Evolutionary conservation across 1,140 invertebrate species (phyloP).

Genomic region (Octopus sinensis): DNA sequence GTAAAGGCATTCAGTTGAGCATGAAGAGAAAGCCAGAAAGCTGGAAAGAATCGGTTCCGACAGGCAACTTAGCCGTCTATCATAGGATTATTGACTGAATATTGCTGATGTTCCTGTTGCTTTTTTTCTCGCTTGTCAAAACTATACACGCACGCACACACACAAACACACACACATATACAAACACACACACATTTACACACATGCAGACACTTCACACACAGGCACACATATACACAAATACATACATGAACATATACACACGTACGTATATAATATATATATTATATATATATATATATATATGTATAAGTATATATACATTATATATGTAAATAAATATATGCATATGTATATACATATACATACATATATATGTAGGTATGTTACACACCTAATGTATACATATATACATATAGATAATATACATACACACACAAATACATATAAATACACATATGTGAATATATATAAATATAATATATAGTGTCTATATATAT

Average conservation of each 20-base stretch:
- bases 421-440: background rate
- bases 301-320: background rate
- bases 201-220: background rate
- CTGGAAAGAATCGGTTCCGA: too few relatives aligned
- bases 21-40: too few relatives aligned
- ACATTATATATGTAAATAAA: background rate
- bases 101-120: too few relatives aligned
- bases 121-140: too few relatives aligned
- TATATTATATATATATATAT: background rate
- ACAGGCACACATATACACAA: background rate
- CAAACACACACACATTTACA: background rate
- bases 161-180: background rate
- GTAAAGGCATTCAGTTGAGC: too few relatives aligned
- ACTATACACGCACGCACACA: background rate
- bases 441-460: background rate
- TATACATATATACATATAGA: background rate
- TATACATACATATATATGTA: background rate
- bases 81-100: too few relatives aligned
- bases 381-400: too few relatives aligned
- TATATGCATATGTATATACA: background rate
- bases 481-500: background rate
- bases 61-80: too few relatives aligned
- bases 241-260: background rate
- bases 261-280: background rate
- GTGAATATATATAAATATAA: background rate